Conservation (phyloP, 2,797 vertebrate genomes). For the Tokudaia muenninki region DNA sequence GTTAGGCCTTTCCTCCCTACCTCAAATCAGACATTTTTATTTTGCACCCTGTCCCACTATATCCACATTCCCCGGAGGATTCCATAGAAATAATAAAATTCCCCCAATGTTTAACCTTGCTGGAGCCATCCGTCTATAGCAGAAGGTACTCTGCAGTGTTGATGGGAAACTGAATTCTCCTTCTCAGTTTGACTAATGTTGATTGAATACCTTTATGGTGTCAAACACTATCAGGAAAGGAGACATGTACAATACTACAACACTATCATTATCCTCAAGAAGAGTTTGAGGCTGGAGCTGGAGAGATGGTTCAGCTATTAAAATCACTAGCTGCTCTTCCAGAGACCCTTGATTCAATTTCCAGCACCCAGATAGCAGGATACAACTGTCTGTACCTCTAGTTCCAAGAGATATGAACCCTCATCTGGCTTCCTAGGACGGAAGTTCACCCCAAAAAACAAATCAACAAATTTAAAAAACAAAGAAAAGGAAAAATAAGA, state of each 20-base stretch:
- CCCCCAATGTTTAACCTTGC: not conserved
- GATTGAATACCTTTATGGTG: constrained; percentile 5
- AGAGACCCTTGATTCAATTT: not conserved
- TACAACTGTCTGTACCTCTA: not conserved
- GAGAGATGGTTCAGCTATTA: not conserved
- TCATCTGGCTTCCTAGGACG: not conserved
- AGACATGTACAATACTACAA: not conserved
- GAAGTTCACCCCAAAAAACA: not conserved
- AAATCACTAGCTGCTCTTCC: not conserved
- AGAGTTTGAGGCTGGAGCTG: not conserved
- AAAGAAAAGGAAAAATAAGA: not conserved
- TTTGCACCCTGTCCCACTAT: not conserved
- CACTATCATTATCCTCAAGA: not conserved
- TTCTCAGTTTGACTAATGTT: not conserved
- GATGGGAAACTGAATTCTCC: constrained; percentile 26
- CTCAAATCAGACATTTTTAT: not conserved
- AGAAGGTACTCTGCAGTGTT: not conserved
- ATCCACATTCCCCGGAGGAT: not conserved
- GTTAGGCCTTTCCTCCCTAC: not conserved
- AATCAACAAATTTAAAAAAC: not conserved
- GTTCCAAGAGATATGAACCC: not conserved
- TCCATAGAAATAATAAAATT: not conserved
- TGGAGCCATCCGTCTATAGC: not conserved
- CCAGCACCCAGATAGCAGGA: not conserved
- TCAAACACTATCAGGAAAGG: not conserved